Evolutionary conservation across 2,797 vertebrate species (phyloP).

Genomic region (Chaunax sp.): DNA sequence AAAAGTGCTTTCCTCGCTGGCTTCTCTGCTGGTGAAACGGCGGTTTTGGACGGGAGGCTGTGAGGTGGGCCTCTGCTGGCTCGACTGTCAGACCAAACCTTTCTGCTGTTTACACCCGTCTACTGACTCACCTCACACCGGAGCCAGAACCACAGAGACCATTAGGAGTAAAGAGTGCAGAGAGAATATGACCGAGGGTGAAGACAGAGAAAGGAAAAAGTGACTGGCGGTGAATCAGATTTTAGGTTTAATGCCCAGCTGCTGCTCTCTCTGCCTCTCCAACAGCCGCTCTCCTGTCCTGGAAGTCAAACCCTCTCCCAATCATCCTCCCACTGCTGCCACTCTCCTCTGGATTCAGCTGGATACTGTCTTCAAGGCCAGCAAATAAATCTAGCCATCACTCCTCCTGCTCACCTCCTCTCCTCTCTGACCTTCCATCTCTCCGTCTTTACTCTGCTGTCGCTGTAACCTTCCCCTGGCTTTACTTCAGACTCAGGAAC

Average conservation of each 20-base stretch:
- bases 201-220: constrained; percentile 10
- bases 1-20: constrained; percentile 51
- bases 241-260: too few species aligned
- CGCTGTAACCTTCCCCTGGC: constrained; percentile 23
- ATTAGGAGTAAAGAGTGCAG: constrained; percentile 26
- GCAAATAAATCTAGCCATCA: too few species aligned
- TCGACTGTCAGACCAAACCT: constrained; percentile 9
- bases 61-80: constrained; percentile 48
- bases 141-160: constrained; percentile 56
- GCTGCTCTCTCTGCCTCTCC: too few species aligned
- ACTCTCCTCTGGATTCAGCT: constrained; percentile 32
- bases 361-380: constrained; percentile 30
- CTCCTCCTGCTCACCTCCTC: background rate
- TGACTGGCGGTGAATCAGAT: too few species aligned
- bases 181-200: constrained; percentile 24
- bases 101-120: constrained; percentile 44
- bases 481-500: constrained; percentile 30
- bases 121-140: constrained; percentile 44
- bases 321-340: too few species aligned
- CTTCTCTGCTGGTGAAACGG: constrained; percentile 30
- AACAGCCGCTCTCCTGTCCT: too few species aligned
- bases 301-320: too few species aligned
- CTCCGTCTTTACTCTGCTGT: constrained; percentile 21
- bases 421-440: constrained; percentile 21
- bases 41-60: constrained; percentile 37